phyloP scores from a whole-genome alignment of 2,797 vertebrate species.

The Netta rufina region DNA sequence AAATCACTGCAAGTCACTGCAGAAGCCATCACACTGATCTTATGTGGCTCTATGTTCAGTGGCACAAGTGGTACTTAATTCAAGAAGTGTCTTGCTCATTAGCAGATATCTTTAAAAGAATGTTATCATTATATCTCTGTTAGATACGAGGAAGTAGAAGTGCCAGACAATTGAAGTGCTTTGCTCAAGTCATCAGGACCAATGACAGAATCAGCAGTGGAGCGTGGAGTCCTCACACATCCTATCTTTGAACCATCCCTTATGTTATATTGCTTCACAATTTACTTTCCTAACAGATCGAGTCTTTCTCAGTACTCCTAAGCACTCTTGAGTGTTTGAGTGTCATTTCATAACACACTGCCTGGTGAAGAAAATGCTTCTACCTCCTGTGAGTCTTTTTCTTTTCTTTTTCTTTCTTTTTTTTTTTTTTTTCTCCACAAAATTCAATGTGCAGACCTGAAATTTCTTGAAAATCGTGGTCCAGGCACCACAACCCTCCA shows the following conservation, averaged over 20 bases:
- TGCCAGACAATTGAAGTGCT: background rate
- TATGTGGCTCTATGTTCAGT: background rate
- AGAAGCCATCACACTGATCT: background rate
- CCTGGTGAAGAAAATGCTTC: background rate
- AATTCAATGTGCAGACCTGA: background rate
- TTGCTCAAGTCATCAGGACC: background rate
- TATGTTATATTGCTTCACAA: accelerated
- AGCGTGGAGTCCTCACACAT: background rate
- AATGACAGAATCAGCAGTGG: background rate
- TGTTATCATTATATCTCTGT: background rate
- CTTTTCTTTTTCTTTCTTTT: too few relatives aligned
- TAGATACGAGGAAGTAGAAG: background rate
- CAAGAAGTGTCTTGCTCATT: background rate
- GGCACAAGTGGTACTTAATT: background rate
- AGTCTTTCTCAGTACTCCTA: background rate
- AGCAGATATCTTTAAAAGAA: background rate
- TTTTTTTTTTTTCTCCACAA: too few relatives aligned
- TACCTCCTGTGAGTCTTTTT: background rate
- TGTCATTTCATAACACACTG: accelerated
- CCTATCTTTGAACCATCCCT: background rate
- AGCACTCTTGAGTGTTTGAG: background rate
- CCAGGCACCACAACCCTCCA: background rate
- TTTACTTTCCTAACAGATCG: background rate
- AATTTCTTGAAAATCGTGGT: background rate
- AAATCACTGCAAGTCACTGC: background rate